phyloP scores from a whole-genome alignment of 23 tunicate species.

The Diplosoma virens region DNA sequence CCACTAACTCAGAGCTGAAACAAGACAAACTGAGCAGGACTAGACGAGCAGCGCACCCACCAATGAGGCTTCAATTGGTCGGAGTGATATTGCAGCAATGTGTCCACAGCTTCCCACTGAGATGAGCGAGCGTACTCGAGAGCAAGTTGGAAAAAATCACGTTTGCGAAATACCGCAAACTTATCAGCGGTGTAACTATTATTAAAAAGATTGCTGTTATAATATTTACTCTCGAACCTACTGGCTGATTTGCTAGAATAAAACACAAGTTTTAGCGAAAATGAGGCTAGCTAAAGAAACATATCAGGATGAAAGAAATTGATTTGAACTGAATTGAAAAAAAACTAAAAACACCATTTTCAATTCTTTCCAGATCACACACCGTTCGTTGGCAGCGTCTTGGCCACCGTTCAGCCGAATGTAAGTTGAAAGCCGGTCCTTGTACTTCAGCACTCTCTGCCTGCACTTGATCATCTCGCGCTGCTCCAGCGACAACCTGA shows the following conservation, averaged over 20 bases:
- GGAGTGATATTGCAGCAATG: constrained; percentile 29
- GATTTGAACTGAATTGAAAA: too few relatives aligned
- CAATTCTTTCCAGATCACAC: too few relatives aligned
- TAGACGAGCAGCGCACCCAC: not conserved
- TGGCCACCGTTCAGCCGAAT: constrained; percentile 44
- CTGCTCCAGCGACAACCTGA: constrained; percentile 42
- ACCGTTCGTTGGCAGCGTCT: constrained; percentile 61
- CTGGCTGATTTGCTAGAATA: too few relatives aligned
- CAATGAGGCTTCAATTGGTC: constrained; percentile 47
- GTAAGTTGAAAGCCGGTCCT: constrained; percentile 53
- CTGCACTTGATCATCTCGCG: constrained; percentile 45
- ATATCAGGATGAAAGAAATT: too few relatives aligned
- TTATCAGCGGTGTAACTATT: constrained; percentile 30
- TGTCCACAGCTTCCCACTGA: constrained; percentile 47
- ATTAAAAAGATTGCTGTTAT: too few relatives aligned
- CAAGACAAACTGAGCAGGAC: too few relatives aligned
- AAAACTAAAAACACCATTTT: too few relatives aligned
- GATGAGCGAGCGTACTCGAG: constrained; percentile 37
- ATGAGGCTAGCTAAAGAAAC: too few relatives aligned
- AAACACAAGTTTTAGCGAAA: too few relatives aligned
- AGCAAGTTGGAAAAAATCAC: constrained; percentile 35
- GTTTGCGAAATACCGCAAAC: constrained; percentile 34
- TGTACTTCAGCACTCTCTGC: constrained; percentile 24
- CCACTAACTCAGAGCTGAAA: too few relatives aligned
- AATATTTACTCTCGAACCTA: too few relatives aligned